phyloP scores from a whole-genome alignment of 2,113 vertebrate species.

The Bubo blakistoni region DNA sequence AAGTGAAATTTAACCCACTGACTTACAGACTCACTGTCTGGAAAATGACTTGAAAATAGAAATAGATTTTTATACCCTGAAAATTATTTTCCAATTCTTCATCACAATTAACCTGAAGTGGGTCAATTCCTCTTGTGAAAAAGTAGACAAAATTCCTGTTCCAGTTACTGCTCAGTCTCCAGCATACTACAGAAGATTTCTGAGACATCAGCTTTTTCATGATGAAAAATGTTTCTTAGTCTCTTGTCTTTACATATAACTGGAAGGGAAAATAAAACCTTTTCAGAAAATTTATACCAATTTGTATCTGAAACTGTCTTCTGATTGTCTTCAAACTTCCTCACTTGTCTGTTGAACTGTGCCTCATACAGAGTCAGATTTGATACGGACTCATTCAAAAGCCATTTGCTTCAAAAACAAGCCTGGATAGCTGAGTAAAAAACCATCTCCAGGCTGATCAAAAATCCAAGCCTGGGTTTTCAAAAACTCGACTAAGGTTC shows the following conservation, averaged over 20 bases:
- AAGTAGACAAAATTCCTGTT: not conserved
- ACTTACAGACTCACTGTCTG: not conserved
- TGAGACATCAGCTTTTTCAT: not conserved
- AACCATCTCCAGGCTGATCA: not conserved
- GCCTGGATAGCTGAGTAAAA: not conserved
- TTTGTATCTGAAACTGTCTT: not conserved
- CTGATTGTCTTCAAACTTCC: not conserved
- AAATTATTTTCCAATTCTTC: not conserved
- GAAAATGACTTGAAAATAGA: not conserved
- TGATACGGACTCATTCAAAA: not conserved
- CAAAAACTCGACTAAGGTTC: not conserved
- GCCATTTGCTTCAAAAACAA: not conserved
- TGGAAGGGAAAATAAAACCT: not conserved
- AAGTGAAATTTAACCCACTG: not conserved
- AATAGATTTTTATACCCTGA: not conserved
- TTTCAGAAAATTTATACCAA: not conserved
- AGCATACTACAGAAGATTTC: not conserved
- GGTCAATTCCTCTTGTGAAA: not conserved
- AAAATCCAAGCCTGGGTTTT: not conserved
- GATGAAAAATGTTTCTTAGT: not conserved
- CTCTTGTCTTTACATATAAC: not conserved
- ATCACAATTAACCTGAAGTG: not conserved
- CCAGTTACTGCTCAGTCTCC: not conserved
- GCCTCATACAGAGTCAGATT: not conserved
- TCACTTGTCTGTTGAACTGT: not conserved